Evolutionary conservation across 2,797 vertebrate species (phyloP), one percentile per base, ranked within the genome.

Genomic region (Hippocampus kuda): DNA sequence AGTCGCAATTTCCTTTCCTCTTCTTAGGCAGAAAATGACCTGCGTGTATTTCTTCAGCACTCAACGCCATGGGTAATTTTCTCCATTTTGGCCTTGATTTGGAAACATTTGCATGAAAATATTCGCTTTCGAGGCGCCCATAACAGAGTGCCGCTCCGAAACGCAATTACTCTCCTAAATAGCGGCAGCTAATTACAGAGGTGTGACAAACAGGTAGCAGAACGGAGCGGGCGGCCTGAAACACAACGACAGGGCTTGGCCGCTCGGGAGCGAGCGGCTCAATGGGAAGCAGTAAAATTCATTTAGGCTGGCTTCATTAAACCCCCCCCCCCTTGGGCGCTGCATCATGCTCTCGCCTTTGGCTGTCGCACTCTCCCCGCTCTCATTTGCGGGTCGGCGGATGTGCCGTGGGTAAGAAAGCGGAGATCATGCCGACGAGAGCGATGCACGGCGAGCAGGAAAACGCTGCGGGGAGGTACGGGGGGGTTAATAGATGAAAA

Each of bases 301-400:
- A 88, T 90, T 90, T 89, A 86, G 83, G 80, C 79, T 75, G 77
- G 87, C 85, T 90, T 88, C 87, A 86, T 88, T 88, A 88, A 88
- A 87, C 83, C 70, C 34, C 34, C 76, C 67, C 73, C 75, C 83
- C 81, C 76, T 71, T 65, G 77, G 84, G 84, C 78, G 83, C 77
- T 66, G 81, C 75, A 73, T 82, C 77, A 69, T 49, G 74, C 64
- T 78, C 75, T 79, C 76, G 79, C 79, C 82, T 83, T 78, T 79
- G 63, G 81, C 81, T 75, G 78, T 64, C 60, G 67, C 72, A 73
- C 78, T 38, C 26, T 59, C 26, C 74, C 71, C 20, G 65, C 80
- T 77, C 79, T 83, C 84, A 83, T 85, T 77, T 83, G 79, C 59
- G 72, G 78, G 81, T 75, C 78, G 68, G 79, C 69, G 83, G 86